A percentile compares a stretch with the other conserved stretches of the same genome.
Conservation (phyloP, 2,888 invertebrate species). For the Patella depressa region DNA sequence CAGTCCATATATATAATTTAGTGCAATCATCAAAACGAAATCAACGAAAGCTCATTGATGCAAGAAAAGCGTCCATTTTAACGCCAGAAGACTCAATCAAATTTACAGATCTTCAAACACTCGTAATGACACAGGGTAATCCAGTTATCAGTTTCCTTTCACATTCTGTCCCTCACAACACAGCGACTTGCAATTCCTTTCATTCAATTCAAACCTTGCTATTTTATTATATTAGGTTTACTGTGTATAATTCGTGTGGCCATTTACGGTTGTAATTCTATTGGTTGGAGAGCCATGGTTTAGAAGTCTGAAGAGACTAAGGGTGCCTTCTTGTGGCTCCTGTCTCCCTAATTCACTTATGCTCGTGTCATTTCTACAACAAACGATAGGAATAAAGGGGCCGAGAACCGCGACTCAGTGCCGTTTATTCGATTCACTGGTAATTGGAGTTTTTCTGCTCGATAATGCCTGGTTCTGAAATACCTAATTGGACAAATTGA, state of each 20-base stretch:
- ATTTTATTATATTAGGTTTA: not conserved
- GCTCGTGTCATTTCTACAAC: conserved; percentile 2
- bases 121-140: not conserved
- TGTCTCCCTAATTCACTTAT: not conserved
- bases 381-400: not conserved
- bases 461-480: conserved; percentile 34
- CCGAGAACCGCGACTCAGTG: not conserved
- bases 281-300: not conserved
- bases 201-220: not conserved
- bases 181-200: not conserved
- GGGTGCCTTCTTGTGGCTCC: not conserved
- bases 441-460: conserved; percentile 37
- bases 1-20: too few relatives aligned
- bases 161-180: not conserved
- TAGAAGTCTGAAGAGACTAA: not conserved
- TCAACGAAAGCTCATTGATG: not conserved
- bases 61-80: conserved; percentile 2
- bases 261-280: conserved; percentile 5
- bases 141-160: not conserved
- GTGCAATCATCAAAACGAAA: conserved; percentile 1
- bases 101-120: conserved; percentile 9
- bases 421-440: conserved; percentile 6
- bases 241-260: conserved; percentile 1
- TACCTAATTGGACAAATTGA: conserved; percentile 44
- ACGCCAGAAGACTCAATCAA: conserved; percentile 6